phyloP scores from a whole-genome alignment of 2,888 invertebrate genomes.

The Pachycephus smyrnensis region DNA sequence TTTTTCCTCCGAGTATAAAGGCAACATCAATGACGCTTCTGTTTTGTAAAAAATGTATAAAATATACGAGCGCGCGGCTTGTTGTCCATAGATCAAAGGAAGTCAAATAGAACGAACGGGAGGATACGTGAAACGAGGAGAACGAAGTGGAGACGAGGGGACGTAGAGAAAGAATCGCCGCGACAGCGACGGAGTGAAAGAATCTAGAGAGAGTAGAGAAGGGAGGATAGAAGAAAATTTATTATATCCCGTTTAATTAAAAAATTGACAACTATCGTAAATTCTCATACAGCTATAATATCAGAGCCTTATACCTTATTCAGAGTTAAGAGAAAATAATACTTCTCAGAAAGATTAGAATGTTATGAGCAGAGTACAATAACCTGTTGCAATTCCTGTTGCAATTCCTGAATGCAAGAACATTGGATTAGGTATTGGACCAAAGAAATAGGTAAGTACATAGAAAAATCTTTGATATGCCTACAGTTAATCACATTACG shows the following conservation, averaged over 20 bases:
- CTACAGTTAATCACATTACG: too few species aligned
- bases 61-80: constrained; percentile 9
- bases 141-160: background rate
- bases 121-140: constrained; percentile 1
- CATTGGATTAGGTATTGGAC: too few species aligned
- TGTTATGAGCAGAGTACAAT: background rate
- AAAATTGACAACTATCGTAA: background rate
- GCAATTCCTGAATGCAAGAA: too few species aligned
- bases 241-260: background rate
- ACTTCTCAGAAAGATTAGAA: background rate
- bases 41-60: constrained; percentile 4
- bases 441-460: too few species aligned
- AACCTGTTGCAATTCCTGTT: too few species aligned
- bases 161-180: background rate
- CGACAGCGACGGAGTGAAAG: background rate
- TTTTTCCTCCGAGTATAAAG: background rate
- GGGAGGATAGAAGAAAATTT: constrained; percentile 4
- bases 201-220: background rate
- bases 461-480: too few species aligned
- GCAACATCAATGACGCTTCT: background rate
- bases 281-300: background rate
- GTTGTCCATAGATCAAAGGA: constrained; percentile 22
- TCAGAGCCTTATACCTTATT: background rate
- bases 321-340: background rate
- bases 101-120: constrained; percentile 5